A percentile compares a stretch with the other conserved stretches of the same genome.
Evolutionary conservation across 2,797 vertebrate genomes (phyloP).

Genomic region (Diglossa cyanea): DNA sequence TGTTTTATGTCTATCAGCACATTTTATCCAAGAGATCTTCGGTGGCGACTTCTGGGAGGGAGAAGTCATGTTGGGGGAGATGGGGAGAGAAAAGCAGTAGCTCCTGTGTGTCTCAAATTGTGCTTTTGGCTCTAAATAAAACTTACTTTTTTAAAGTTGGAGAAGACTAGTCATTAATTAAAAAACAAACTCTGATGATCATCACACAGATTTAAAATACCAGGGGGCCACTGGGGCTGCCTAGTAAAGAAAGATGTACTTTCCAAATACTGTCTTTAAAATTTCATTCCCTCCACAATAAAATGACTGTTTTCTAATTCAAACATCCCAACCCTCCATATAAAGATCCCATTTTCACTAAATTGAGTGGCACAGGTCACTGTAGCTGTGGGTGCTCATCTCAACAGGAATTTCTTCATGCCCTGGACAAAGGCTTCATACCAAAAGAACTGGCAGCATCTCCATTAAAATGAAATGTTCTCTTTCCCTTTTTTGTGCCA

Average conservation of each 20-base stretch:
- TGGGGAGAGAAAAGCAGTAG: background rate
- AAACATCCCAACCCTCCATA: background rate
- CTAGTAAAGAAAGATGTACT: background rate
- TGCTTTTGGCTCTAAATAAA: background rate
- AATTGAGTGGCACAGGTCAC: background rate
- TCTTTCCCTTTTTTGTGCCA: slow-evolving; percentile 27
- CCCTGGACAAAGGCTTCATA: background rate
- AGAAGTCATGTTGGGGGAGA: background rate
- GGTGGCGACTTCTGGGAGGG: background rate
- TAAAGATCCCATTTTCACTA: background rate
- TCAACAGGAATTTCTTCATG: background rate
- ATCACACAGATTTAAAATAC: background rate
- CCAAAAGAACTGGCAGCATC: background rate
- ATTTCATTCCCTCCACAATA: background rate
- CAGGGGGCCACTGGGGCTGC: accelerated
- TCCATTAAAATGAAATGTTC: background rate
- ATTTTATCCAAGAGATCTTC: background rate
- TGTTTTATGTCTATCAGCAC: background rate
- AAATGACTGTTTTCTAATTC: background rate
- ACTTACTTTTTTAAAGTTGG: background rate
- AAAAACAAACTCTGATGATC: background rate
- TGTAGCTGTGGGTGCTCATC: background rate
- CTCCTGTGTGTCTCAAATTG: background rate
- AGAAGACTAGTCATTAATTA: background rate
- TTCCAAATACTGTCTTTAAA: background rate